A percentile compares a stretch with the other conserved stretches of the same genome.
Evolutionary conservation across 2,113 vertebrate species (phyloP).

Genomic region (Pica pica): DNA sequence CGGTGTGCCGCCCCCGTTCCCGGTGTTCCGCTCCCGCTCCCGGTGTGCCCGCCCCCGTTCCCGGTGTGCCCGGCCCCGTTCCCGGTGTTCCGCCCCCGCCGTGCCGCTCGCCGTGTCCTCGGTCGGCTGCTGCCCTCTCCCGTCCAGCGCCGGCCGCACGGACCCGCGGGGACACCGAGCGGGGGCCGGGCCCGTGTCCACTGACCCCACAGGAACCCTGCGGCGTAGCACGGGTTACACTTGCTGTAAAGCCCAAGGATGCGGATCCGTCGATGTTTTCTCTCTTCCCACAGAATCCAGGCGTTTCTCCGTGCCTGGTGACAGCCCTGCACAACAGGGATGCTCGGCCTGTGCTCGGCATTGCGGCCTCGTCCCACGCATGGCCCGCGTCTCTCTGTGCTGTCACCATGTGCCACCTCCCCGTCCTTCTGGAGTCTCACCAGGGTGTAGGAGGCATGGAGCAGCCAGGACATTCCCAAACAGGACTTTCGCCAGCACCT

Average conservation of each 20-base stretch:
- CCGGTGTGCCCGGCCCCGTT: background rate
- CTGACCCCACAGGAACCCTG: fast-evolving
- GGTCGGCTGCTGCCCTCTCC: constrained; percentile 8
- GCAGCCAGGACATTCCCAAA: background rate
- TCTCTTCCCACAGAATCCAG: fast-evolving
- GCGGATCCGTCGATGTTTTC: fast-evolving
- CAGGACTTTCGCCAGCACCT: fast-evolving
- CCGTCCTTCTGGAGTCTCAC: fast-evolving
- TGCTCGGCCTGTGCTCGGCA: background rate
- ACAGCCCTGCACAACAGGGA: fast-evolving
- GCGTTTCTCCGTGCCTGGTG: fast-evolving
- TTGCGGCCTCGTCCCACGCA: fast-evolving
- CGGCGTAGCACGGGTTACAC: fast-evolving
- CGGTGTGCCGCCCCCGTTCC: background rate
- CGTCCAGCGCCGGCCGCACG: background rate
- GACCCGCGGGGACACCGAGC: background rate
- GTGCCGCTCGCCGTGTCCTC: background rate
- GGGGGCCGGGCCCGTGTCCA: background rate
- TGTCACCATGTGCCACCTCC: background rate
- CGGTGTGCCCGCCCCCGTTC: background rate
- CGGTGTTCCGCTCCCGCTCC: background rate
- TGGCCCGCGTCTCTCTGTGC: background rate
- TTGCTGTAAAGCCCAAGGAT: fast-evolving
- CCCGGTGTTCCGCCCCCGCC: background rate
- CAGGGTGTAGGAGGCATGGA: fast-evolving